A percentile compares a stretch with the other conserved stretches of the same genome.
Evolutionary conservation across 2,888 invertebrate genomes (phyloP).

Genomic region (Drosophila dives): DNA sequence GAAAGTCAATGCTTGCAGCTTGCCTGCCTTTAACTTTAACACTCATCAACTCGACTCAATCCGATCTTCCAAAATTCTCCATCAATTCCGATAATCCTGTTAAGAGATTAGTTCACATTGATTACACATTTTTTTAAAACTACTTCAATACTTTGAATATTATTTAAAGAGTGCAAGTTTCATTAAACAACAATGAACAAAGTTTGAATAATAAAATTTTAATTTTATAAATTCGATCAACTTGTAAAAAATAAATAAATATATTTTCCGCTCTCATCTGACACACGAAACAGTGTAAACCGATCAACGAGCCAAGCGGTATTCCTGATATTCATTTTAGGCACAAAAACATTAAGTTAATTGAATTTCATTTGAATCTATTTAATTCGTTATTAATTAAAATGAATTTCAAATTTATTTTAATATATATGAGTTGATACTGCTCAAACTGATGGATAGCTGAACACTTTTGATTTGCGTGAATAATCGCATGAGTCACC

Average conservation of each 20-base stretch:
- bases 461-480: neutral
- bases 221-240: neutral
- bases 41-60: neutral
- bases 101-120: neutral
- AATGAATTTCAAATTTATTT: neutral
- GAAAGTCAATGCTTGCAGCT: neutral
- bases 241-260: neutral
- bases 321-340: neutral
- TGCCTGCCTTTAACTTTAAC: neutral
- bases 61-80: neutral
- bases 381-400: neutral
- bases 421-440: neutral
- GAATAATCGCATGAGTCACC: slow-evolving; percentile 25
- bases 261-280: neutral
- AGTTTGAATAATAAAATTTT: neutral
- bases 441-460: neutral
- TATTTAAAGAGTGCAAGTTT: neutral
- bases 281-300: no score
- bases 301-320: neutral
- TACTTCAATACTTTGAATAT: neutral
- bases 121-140: no score
- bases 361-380: neutral
- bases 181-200: neutral
- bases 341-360: neutral
- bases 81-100: neutral